phyloP scores from a whole-genome alignment of 2,113 vertebrate species.

The Myrmecophaga tridactyla region DNA sequence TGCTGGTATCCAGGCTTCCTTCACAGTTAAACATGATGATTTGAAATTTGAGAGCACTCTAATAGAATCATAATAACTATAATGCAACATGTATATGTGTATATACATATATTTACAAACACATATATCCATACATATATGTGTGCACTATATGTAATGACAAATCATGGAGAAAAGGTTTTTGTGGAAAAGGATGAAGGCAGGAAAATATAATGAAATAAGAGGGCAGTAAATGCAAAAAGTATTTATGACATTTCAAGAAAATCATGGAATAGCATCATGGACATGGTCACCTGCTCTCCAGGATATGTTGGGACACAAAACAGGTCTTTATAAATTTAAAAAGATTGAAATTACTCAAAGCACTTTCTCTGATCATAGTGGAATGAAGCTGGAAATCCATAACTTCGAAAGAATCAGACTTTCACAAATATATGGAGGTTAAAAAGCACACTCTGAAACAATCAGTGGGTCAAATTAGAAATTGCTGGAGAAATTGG shows the following conservation, averaged over 20 bases:
- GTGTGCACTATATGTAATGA: background rate
- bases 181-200: background rate
- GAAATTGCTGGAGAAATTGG: too few species aligned
- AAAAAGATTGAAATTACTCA: too few species aligned
- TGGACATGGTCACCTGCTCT: too few species aligned
- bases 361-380: too few species aligned
- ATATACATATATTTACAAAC: background rate
- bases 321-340: too few species aligned
- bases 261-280: background rate
- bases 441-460: too few species aligned
- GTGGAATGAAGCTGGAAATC: too few species aligned
- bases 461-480: too few species aligned
- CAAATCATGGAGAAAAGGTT: background rate
- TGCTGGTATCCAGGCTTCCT: background rate
- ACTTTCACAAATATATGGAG: too few species aligned
- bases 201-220: background rate
- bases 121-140: background rate
- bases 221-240: background rate
- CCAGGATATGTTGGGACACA: too few species aligned
- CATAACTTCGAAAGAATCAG: too few species aligned
- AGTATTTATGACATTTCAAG: background rate
- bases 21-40: background rate
- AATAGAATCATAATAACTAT: background rate
- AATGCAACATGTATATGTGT: accelerated
- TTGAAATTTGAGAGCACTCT: background rate